phyloP scores from a whole-genome alignment of 2,888 invertebrate species.

The Trachelus stipa region DNA sequence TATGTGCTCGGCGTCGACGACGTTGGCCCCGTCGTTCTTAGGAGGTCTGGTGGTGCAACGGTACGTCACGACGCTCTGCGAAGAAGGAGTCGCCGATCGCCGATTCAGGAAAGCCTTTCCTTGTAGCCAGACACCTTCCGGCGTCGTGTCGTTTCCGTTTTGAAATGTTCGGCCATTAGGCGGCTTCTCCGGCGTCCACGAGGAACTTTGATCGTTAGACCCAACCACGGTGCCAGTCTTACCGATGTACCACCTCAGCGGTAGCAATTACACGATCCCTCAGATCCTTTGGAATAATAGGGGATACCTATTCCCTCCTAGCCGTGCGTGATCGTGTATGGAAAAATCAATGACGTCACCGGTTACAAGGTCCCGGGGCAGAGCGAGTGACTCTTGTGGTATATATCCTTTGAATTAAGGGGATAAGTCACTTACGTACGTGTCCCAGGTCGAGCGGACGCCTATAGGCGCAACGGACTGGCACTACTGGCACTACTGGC shows the following conservation, averaged over 20 bases:
- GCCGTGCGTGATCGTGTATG: neutral
- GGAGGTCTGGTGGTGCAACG: slow-evolving; percentile 11
- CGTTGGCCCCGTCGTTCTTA: slow-evolving; percentile 33
- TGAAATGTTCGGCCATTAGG: slow-evolving; percentile 32
- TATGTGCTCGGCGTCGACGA: slow-evolving; percentile 44
- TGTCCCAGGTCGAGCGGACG: neutral
- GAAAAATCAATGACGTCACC: neutral
- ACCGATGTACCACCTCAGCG: neutral
- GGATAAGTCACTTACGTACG: neutral
- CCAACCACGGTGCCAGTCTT: neutral
- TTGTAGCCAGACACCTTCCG: slow-evolving; percentile 63
- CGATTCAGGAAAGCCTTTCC: slow-evolving; percentile 56
- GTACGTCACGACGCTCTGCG: slow-evolving; percentile 17
- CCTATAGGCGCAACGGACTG: neutral
- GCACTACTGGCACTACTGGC: slow-evolving; percentile 26
- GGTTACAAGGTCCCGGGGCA: neutral
- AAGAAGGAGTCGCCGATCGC: slow-evolving; percentile 12
- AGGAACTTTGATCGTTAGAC: neutral
- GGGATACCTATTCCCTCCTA: too few species aligned
- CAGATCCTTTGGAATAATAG: neutral
- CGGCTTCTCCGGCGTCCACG: neutral
- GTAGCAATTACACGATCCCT: neutral
- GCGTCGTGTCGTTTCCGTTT: slow-evolving; percentile 63
- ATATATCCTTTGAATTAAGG: neutral
- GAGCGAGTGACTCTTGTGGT: neutral